A percentile compares a stretch with the other conserved stretches of the same genome.
Conservation (phyloP, 53 echinoderm and acorn worm species). For the Arbacia lixula region DNA sequence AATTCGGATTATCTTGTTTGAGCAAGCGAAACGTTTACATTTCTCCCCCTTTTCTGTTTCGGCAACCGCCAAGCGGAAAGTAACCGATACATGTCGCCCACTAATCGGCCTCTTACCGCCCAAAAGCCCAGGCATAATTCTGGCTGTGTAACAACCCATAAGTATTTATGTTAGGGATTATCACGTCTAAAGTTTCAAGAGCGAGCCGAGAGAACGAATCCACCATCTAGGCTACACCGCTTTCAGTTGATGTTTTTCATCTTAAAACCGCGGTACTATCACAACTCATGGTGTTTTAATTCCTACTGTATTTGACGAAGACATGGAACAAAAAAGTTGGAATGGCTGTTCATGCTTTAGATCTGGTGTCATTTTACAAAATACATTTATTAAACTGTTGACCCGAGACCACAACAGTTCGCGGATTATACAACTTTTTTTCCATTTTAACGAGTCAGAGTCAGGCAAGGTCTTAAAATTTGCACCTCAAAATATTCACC, state of each 20-base stretch:
- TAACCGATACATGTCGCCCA: conserved; percentile 16
- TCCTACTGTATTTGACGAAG: too few species aligned
- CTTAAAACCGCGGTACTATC: too few species aligned
- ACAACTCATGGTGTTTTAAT: too few species aligned
- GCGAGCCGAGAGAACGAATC: not conserved
- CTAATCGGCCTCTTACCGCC: too few species aligned
- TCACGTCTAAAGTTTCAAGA: conserved; percentile 40
- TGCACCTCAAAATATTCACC: too few species aligned
- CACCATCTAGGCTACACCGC: too few species aligned
- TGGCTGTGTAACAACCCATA: conserved; percentile 7
- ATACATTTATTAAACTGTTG: conserved; percentile 4
- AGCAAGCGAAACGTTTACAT: conserved; percentile 26
- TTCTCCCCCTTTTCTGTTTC: not conserved
- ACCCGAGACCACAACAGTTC: conserved; percentile 16
- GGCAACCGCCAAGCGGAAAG: conserved; percentile 7
- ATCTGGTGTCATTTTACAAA: conserved; percentile 1
- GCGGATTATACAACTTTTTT: not conserved
- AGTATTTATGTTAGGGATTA: conserved; percentile 43
- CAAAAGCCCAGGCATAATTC: conserved; percentile 22
- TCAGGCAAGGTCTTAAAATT: too few species aligned
- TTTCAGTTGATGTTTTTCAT: too few species aligned
- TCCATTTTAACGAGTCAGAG: too few species aligned
- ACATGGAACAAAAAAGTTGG: too few species aligned
- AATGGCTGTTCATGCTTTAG: conserved; percentile 1
- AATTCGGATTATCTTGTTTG: conserved; percentile 26